Base-by-base conservation (phyloP, 2,113 vertebrate species). In the Tyto alba region DNA sequence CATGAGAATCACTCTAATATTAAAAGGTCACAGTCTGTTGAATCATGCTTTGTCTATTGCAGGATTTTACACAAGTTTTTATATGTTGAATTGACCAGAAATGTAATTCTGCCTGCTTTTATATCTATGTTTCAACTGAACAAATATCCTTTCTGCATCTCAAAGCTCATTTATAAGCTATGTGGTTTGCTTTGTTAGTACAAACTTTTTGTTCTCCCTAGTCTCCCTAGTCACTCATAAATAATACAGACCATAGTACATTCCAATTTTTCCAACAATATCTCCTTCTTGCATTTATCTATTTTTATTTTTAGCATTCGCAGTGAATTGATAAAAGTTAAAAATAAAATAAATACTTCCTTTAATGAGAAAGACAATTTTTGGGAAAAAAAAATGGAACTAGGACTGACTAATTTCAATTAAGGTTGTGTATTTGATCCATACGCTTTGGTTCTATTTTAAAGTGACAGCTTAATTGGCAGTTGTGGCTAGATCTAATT, bases 401-500 rank as follows among this genome's bases (percentile, higher is more conserved):
- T 47, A 85, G 43, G 82, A 71, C 47, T 77, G 40, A 69, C 62
- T 90, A 83, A 96, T 95, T 96, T 97, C 86, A 96, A 36, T 93
- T 94, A 91, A 93, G 82, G 27, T 79, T 89, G 60, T 14, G 1
- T 78, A 90, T 97, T 93, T 96, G 79, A 95, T 96, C 82, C 71
- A 88, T 93, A 93, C 2, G 0, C 57, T 93, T 97, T 94, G 53
- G 52, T 94, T 97, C 73, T 92, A 36, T 89, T 78, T 95, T 92
- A 90, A 96, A 97, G 45, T 93, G 92, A 94, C 91, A 96, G 63
- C 55, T 97, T 97, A 97, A 97, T 79, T 97, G 88, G 63, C 0
- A 0, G 66, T 83, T 95, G 64, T 97, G 86, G 82, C 77, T 93
- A 69, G 62, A 93, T 93, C 81, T 97, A 97, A 97, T 97, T 97